Evolutionary conservation across 1,140 invertebrate species (phyloP), one percentile per base, ranked within the genome.

Genomic region (Meloidogyne floridensis): DNA sequence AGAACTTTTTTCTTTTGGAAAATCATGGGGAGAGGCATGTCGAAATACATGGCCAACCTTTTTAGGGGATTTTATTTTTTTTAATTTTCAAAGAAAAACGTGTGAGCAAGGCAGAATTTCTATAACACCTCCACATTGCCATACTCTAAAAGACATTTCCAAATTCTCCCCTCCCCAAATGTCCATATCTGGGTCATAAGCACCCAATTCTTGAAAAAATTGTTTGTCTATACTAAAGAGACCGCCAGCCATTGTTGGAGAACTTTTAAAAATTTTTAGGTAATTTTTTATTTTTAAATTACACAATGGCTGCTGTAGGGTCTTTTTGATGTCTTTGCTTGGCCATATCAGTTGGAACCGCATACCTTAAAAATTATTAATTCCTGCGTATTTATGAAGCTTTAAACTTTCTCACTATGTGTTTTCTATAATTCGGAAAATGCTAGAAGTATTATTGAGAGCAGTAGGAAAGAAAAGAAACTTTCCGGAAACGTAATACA

Each of bases 1-100:
- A 95, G 91, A 98, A 96, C 91, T 95, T 94, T 90, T 95, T 87
- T 97, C 97, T 87, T 97, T 97, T 81, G 97, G 97, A 92, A 99
- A 99, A 86, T 95, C 96, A 91, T 99, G 99, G 70, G 97, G 97
- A 86, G 96, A 98, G 87, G 96, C 96, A 93, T 98, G 98, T 90
- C 97, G 93, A 93, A 98, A 98, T 86, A 98, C 96, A 92, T 97
- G 96, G 86, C 95, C 95, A 86, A 96, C 59, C 59, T 65, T 65
- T 65, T n/a, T n/a, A n/a, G 47, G 47, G 47, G 2, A 6, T n/a
- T 65, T 32, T 7, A 18, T 6, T n/a, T 59, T 65, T n/a, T 59
- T 15, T 15, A 3, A 15, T 15, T n/a, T n/a, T 32, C 32, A 32
- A 32, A n/a, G 18, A 65, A 65, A 65, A 65, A 65, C 95, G 91